These are phyloP conservation scores for Lycophotia porphyrea DNA, from an alignment of 2,888 invertebrate genomes.

Conservation along the genomic window DNA sequence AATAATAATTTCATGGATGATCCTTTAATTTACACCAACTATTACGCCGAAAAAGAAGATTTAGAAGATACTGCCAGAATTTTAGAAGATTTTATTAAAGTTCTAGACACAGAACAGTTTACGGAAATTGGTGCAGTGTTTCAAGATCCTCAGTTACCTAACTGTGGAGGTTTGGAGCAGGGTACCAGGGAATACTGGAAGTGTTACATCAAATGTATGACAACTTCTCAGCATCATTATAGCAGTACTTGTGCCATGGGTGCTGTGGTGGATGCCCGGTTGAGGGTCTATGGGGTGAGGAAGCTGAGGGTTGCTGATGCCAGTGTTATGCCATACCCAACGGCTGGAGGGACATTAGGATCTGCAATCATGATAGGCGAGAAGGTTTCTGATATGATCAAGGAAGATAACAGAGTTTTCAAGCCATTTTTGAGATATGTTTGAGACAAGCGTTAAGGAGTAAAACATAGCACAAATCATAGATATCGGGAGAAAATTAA, in stretches of 20 bases:
- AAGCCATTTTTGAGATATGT: conserved; percentile 3
- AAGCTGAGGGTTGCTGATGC: conserved; percentile 69
- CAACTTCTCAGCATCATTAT: conserved; percentile 41
- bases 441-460: background rate
- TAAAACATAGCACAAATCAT: background rate
- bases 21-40: conserved; percentile 71
- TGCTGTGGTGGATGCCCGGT: conserved; percentile 52
- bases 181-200: conserved; percentile 51
- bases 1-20: conserved; percentile 71
- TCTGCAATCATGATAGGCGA: conserved; percentile 78
- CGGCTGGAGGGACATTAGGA: conserved; percentile 89
- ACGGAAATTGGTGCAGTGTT: conserved; percentile 43
- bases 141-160: conserved; percentile 39
- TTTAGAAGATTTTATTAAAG: conserved; percentile 49
- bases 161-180: conserved; percentile 18
- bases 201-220: conserved; percentile 52
- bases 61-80: conserved; percentile 48
- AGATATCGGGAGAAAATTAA: background rate
- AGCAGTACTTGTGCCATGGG: conserved; percentile 61
- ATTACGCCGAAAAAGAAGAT: conserved; percentile 68
- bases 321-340: conserved; percentile 84
- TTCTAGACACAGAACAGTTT: conserved; percentile 46
- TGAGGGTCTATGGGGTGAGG: conserved; percentile 52
- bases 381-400: conserved; percentile 64
- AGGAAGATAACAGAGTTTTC: conserved; percentile 49